Evolutionary conservation across 2,113 vertebrate genomes (phyloP), one percentile per base, ranked within the genome.

Genomic region (Trinectes maculatus): DNA sequence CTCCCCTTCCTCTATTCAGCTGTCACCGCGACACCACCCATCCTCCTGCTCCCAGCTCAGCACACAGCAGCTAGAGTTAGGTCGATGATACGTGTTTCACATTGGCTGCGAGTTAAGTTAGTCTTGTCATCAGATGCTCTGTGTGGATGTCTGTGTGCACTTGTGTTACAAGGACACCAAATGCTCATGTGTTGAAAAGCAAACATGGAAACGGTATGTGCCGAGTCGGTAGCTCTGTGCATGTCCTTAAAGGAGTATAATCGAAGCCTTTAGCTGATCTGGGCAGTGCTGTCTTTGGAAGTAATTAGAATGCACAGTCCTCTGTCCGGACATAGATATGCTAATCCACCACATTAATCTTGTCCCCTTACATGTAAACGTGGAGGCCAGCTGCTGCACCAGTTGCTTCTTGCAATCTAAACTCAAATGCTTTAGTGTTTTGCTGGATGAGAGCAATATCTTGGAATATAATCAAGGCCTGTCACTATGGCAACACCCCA

Each of bases 341-440:
- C 85, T 95, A 94, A 95, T 93, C 77, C 68, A 87, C 74, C 55
- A 86, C 78, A 94, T 94, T 94, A 94, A 94, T 94, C 91, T 91
- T 93, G 76, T 93, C 88, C 84, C 87, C 90, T 91, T 90, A 84
- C 90, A 92, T 94, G 92, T 87, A 94, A 93, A 93, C 89, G 71
- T 58, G 56, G 63, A 71, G 79, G 79, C 92, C 92, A 94, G 92
- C 94, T 94, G 93, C 93, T 92, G 87, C 89, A 93, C 92, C 91
- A 91, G 92, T 95, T 94, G 92, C 92, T 93, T 86, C 90, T 92
- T 88, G 89, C 91, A 87, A 89, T 92, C 91, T 90, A 91, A 92
- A 90, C 90, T 87, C 88, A 92, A 92, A 91, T 88, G 91, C 89
- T 87, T 92, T 90, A 71, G 39, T 76, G 85, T 89, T 88, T 91